These are phyloP conservation scores for Vanessa tameamea DNA, from an alignment of 1,140 invertebrate species.

Conservation along the genomic window DNA sequence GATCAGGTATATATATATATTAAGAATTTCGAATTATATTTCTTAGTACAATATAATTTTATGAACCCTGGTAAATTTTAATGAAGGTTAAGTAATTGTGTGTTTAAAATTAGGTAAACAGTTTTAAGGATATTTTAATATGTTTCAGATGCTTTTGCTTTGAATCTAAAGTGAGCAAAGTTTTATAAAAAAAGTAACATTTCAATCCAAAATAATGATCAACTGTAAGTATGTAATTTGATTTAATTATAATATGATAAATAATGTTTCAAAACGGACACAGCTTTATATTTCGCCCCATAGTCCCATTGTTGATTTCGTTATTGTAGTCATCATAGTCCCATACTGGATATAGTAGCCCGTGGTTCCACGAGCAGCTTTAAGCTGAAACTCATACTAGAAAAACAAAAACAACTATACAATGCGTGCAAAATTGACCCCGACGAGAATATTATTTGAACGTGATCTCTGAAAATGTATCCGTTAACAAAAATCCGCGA, in stretches of 20 bases:
- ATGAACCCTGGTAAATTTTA: too few species aligned
- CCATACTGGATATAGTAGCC: slow-evolving; percentile 2
- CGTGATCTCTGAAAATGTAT: slow-evolving; percentile 22
- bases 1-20: too few species aligned
- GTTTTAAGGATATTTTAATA: too few species aligned
- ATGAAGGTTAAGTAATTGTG: too few species aligned
- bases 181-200: too few species aligned
- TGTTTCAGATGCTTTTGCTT: too few species aligned
- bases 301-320: background rate
- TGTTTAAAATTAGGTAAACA: too few species aligned
- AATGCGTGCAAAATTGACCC: slow-evolving; percentile 67
- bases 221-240: too few species aligned
- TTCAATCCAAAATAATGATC: too few species aligned
- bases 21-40: too few species aligned
- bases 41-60: too few species aligned
- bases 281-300: background rate
- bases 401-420: slow-evolving; percentile 52
- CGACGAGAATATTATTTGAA: slow-evolving; percentile 12
- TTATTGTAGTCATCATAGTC: background rate
- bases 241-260: background rate
- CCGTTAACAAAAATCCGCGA: slow-evolving; percentile 53
- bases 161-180: too few species aligned
- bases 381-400: slow-evolving; percentile 63
- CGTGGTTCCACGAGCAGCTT: slow-evolving; percentile 6
- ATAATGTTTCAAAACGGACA: background rate